Evolutionary conservation across 2,113 vertebrate species (phyloP), one percentile per base, ranked within the genome.

Genomic region (Oreocharis arfaki): DNA sequence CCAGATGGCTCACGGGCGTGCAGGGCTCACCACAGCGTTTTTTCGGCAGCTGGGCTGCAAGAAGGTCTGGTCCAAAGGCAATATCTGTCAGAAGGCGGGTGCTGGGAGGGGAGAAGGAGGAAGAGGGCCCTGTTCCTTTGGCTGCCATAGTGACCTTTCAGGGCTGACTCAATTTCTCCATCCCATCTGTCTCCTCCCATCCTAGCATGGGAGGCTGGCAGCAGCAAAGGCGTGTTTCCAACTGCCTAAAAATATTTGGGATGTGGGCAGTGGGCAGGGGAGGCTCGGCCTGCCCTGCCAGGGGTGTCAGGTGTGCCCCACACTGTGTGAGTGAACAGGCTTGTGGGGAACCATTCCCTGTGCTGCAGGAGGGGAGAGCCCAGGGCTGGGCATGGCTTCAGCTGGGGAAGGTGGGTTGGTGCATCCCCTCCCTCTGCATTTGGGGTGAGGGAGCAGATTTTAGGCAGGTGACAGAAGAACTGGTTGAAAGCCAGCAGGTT

Each of bases 11-110:
- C 49, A 2, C 0, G 55, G 73, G 85, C 3, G 2, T 68, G 24
- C 0, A 1, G 64, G 24, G 27, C 95, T 91, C 15, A 9, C 77
- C 10, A 10, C 20, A 3, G 84, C 6, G 5, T 13, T 69, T 61
- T 52, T 67, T 83, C 21, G 0, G 78, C 96, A 93, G 81, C 91
- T 78, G 88, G 60, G 28, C 81, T 60, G 50, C 50, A 33, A 24
- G 47, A 60, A 82, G 41, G 76, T 33, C 82, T 68, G 3, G 1
- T 92, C 97, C 97, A 97, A 97, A 92, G 94, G 91, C 96, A 96
- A 97, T 94, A 97, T 87, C 96, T 27, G 1, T 52, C 60, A 70
- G 84, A 20, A 84, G 84, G 61, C 0, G 3, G 42, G 60, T 53
- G 49, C 46, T 6, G 22, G 35, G 27, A 64, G 53, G 78, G 37